phyloP scores from a whole-genome alignment of 2,888 invertebrate species.

The Beris morrisii region DNA sequence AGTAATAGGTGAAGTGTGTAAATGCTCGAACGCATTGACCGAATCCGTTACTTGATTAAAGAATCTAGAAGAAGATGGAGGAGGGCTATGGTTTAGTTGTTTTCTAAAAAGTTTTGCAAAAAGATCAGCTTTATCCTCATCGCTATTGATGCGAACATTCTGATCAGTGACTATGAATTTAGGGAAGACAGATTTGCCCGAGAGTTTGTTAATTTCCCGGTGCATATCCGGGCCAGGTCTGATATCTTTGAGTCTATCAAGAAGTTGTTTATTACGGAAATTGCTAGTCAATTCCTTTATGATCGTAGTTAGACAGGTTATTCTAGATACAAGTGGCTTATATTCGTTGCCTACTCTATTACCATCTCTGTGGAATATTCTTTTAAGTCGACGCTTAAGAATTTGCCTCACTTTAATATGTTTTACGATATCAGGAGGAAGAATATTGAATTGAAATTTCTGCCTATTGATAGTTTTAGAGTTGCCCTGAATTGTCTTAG shows the following conservation, averaged over 20 bases:
- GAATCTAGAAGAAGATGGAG: background rate
- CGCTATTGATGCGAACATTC: too few relatives aligned
- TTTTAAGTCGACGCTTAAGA: background rate
- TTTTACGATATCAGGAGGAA: too few relatives aligned
- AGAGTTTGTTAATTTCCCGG: background rate
- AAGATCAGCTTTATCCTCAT: too few relatives aligned
- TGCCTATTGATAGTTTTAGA: too few relatives aligned
- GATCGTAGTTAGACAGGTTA: background rate
- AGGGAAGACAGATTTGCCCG: background rate
- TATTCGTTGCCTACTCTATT: background rate
- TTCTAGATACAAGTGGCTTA: background rate
- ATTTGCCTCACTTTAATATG: background rate
- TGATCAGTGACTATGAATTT: too few relatives aligned
- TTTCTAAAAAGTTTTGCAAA: too few relatives aligned
- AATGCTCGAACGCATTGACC: too few relatives aligned
- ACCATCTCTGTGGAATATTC: background rate
- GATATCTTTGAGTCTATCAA: background rate
- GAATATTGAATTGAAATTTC: too few relatives aligned
- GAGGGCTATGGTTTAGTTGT: background rate
- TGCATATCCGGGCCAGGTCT: background rate
- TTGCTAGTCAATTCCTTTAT: background rate
- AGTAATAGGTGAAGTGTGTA: too few relatives aligned
- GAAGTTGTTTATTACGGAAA: background rate
- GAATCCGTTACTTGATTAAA: background rate
- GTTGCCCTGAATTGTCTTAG: too few relatives aligned